Conservation (phyloP, 2,888 invertebrate species). For the Calameuta pallipes region DNA sequence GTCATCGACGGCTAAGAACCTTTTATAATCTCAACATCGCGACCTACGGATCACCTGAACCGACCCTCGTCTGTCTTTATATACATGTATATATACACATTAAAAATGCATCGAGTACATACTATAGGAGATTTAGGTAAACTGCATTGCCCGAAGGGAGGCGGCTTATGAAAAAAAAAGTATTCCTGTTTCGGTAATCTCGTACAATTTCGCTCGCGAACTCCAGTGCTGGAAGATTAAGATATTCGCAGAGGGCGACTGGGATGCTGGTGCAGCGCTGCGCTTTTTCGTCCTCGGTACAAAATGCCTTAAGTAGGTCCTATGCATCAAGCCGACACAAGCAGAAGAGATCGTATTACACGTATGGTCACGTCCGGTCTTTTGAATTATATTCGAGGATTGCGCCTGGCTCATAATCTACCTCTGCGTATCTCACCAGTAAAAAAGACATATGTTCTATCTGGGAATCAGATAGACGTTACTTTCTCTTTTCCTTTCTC, state of each 20-base stretch:
- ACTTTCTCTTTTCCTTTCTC: background rate
- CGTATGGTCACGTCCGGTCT: background rate
- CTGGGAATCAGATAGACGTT: background rate
- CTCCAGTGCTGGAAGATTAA: background rate
- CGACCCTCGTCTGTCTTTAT: background rate
- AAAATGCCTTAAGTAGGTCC: background rate
- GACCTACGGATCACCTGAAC: background rate
- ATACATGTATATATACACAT: background rate
- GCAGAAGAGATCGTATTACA: background rate
- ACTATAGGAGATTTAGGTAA: background rate
- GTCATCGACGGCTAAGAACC: background rate
- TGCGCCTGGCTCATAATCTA: background rate
- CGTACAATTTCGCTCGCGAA: background rate
- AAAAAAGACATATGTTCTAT: background rate
- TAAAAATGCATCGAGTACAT: background rate
- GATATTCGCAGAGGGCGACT: background rate
- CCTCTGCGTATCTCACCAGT: background rate
- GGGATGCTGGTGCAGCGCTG: background rate
- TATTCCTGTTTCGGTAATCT: background rate
- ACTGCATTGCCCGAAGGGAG: background rate
- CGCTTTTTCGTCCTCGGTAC: background rate
- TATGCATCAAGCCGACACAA: background rate
- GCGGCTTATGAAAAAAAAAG: background rate
- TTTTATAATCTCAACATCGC: background rate
- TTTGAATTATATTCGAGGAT: background rate